A percentile compares a stretch with the other conserved stretches of the same genome.
These are phyloP conservation scores for Tromatobia lineatoria DNA, from an alignment of 2,888 invertebrate genomes.

Conservation along the genomic window DNA sequence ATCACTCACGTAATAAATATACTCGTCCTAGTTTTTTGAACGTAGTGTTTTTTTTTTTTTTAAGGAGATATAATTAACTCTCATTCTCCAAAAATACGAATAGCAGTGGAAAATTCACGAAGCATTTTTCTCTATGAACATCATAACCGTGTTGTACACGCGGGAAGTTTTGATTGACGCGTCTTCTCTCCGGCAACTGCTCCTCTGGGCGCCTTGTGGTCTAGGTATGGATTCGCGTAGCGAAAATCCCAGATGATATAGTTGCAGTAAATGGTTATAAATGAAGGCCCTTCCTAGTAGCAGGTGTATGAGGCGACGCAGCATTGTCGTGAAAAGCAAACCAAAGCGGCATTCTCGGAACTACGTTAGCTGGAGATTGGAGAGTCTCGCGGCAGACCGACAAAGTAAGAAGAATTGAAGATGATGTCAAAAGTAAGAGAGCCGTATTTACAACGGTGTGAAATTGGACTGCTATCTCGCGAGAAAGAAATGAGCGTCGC, in stretches of 20 bases:
- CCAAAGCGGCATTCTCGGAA: constrained; percentile 4
- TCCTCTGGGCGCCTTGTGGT: neutral
- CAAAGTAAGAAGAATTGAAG: constrained; percentile 85
- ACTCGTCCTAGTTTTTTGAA: too few relatives aligned
- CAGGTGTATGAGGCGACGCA: constrained; percentile 70
- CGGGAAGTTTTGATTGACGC: constrained; percentile 43
- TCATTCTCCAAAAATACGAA: too few relatives aligned
- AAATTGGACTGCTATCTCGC: constrained; percentile 82
- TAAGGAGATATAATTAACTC: neutral
- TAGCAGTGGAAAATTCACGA: neutral
- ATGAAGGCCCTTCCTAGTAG: constrained; percentile 81
- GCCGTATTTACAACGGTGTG: constrained; percentile 84
- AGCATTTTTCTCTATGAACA: neutral
- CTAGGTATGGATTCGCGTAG: constrained; percentile 43
- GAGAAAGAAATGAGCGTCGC: constrained; percentile 80
- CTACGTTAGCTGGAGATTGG: neutral
- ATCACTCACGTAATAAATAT: too few relatives aligned
- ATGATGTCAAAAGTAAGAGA: constrained; percentile 84
- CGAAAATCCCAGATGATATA: constrained; percentile 77
- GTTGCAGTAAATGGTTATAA: constrained; percentile 84
- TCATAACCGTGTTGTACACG: neutral
- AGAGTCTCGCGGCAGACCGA: constrained; percentile 76
- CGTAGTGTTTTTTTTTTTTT: too few relatives aligned
- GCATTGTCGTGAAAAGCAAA: constrained; percentile 23
- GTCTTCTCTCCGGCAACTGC: constrained; percentile 13